A percentile compares a stretch with the other conserved stretches of the same genome.
phyloP scores from a whole-genome alignment of 2,888 invertebrate genomes.

The Diabrotica balteata region DNA sequence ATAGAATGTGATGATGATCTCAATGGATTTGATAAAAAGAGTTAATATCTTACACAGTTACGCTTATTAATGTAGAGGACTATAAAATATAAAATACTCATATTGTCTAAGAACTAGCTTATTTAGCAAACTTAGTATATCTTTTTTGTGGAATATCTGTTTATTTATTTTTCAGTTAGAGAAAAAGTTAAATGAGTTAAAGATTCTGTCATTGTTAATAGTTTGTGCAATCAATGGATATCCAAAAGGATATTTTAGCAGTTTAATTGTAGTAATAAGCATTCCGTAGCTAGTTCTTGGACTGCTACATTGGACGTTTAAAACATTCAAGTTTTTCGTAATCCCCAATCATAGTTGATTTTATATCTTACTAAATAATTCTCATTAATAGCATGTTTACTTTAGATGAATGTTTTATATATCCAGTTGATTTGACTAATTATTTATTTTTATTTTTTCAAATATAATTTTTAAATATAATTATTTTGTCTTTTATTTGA shows the following conservation, averaged over 20 bases:
- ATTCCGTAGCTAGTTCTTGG: slow-evolving; percentile 17
- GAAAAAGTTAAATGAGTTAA: no score
- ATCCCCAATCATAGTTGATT: slow-evolving; percentile 12
- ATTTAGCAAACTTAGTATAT: background rate
- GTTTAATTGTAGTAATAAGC: background rate
- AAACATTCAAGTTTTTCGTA: slow-evolving; percentile 26
- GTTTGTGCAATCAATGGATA: background rate
- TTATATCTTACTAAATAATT: background rate
- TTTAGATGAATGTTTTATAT: slow-evolving; percentile 44
- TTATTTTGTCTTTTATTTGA: no score
- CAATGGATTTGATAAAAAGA: no score
- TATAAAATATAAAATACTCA: no score
- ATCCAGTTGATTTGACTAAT: slow-evolving; percentile 39
- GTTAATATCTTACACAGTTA: no score
- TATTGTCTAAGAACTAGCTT: background rate
- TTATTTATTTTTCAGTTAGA: background rate
- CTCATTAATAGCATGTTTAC: slow-evolving; percentile 21
- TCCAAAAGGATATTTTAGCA: slow-evolving; percentile 4
- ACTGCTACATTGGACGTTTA: slow-evolving; percentile 30
- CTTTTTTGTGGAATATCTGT: slow-evolving; percentile 1
- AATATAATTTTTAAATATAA: slow-evolving; percentile 32
- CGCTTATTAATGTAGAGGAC: no score
- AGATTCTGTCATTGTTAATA: background rate
- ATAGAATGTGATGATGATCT: no score
- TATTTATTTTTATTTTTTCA: slow-evolving; percentile 45